Evolutionary conservation across 2,113 vertebrate genomes (phyloP).

Genomic region (Spea bombifrons): DNA sequence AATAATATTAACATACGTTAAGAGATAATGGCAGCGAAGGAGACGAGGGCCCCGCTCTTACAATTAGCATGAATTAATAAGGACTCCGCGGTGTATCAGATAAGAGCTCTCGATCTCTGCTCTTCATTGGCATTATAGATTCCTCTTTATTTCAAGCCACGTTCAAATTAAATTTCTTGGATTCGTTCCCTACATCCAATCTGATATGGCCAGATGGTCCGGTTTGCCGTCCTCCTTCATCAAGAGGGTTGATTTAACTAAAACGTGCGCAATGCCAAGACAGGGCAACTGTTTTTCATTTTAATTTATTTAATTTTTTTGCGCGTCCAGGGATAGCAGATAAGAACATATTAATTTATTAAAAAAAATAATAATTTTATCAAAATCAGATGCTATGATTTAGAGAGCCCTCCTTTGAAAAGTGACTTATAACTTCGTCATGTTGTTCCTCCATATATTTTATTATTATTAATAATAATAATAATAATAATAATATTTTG

Average conservation of each 20-base stretch:
- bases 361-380: too few relatives aligned
- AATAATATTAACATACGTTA: too few relatives aligned
- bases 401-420: too few relatives aligned
- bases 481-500: too few relatives aligned
- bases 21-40: too few relatives aligned
- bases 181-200: constrained; percentile 34
- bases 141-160: constrained; percentile 32
- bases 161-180: constrained; percentile 38
- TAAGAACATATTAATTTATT: too few relatives aligned
- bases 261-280: constrained; percentile 1
- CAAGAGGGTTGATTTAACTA: constrained; percentile 22
- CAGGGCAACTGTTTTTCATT: not conserved
- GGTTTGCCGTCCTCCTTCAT: constrained; percentile 24
- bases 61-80: not conserved
- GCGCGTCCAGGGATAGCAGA: too few relatives aligned
- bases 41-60: too few relatives aligned
- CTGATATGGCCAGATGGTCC: constrained; percentile 43
- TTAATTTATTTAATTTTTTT: not conserved
- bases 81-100: not conserved
- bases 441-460: too few relatives aligned
- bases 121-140: constrained; percentile 29
- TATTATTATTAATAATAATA: too few relatives aligned
- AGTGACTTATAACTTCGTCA: too few relatives aligned
- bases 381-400: too few relatives aligned
- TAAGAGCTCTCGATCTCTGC: not conserved